phyloP scores from a whole-genome alignment of 2,888 invertebrate species.

The Metalampra italica region DNA sequence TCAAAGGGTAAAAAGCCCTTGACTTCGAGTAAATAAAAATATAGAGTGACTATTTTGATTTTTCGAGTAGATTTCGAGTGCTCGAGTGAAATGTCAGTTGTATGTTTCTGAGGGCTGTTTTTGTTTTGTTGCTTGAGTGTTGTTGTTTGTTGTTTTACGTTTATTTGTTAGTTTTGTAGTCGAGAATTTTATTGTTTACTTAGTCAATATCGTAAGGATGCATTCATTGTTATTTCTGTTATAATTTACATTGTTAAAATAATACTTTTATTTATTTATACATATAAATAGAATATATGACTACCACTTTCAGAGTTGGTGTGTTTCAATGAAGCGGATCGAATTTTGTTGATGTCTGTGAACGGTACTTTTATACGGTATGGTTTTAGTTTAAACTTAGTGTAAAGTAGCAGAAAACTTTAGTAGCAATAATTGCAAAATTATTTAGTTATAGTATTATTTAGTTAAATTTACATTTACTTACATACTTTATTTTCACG shows the following conservation, averaged over 20 bases:
- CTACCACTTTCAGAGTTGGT: too few species aligned
- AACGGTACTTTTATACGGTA: too few species aligned
- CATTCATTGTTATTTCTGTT: background rate
- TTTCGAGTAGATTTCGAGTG: constrained; percentile 15
- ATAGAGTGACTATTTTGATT: constrained; percentile 16
- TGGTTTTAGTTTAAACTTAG: too few species aligned
- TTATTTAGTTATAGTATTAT: too few species aligned
- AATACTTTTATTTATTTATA: too few species aligned
- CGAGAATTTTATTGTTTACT: background rate
- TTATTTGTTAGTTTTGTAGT: constrained; percentile 13
- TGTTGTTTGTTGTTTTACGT: constrained; percentile 12
- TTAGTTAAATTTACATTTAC: too few species aligned
- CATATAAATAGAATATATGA: too few species aligned
- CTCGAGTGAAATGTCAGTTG: constrained; percentile 15
- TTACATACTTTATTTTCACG: too few species aligned
- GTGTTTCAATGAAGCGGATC: too few species aligned
- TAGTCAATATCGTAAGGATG: background rate
- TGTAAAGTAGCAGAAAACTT: too few species aligned
- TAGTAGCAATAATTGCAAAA: too few species aligned
- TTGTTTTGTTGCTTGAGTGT: constrained; percentile 14
- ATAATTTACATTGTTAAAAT: background rate
- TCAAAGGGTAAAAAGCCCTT: constrained; percentile 17
- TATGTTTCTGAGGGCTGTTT: constrained; percentile 13
- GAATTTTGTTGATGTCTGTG: too few species aligned
- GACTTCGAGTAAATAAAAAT: constrained; percentile 19